Evolutionary conservation across 2,888 invertebrate species (phyloP).

Genomic region (Scaptomyza reducta): DNA sequence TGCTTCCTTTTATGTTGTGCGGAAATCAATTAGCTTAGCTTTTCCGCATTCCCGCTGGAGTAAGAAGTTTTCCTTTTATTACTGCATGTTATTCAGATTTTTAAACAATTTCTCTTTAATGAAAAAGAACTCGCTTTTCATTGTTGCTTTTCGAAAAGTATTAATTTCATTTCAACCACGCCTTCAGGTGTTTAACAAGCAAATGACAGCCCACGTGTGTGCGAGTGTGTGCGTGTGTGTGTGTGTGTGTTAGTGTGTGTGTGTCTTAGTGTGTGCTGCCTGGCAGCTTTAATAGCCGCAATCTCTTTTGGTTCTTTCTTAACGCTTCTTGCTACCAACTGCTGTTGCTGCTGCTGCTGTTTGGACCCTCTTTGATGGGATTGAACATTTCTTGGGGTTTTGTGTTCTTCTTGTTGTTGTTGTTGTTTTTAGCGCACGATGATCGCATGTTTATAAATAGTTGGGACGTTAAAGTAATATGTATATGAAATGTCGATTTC

Average conservation of each 20-base stretch:
- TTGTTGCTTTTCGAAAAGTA: conserved; percentile 14
- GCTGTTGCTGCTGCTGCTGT: conserved; percentile 19
- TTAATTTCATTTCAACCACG: conserved; percentile 39
- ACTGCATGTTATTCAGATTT: no score
- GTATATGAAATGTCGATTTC: conserved; percentile 72
- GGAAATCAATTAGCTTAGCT: not conserved
- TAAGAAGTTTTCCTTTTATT: not conserved
- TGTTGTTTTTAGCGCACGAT: conserved; percentile 45
- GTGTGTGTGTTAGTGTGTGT: conserved; percentile 8
- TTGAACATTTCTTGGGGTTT: conserved; percentile 40
- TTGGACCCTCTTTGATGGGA: conserved; percentile 19
- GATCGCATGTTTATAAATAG: conserved; percentile 79
- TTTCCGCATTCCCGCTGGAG: not conserved
- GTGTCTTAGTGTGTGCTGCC: conserved; percentile 10
- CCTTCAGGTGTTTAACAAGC: conserved; percentile 47
- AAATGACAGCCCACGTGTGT: conserved; percentile 44
- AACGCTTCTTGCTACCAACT: conserved; percentile 51
- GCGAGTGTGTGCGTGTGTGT: conserved; percentile 4
- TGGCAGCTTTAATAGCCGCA: conserved; percentile 52
- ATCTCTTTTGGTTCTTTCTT: conserved; percentile 38
- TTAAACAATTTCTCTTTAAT: not conserved
- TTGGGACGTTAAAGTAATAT: conserved; percentile 61
- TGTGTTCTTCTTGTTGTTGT: conserved; percentile 9
- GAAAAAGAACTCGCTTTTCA: not conserved
- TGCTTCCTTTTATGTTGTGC: not conserved